These are phyloP conservation scores for Callinectes sapidus DNA, from an alignment of 2,888 invertebrate genomes.

Conservation along the genomic window DNA sequence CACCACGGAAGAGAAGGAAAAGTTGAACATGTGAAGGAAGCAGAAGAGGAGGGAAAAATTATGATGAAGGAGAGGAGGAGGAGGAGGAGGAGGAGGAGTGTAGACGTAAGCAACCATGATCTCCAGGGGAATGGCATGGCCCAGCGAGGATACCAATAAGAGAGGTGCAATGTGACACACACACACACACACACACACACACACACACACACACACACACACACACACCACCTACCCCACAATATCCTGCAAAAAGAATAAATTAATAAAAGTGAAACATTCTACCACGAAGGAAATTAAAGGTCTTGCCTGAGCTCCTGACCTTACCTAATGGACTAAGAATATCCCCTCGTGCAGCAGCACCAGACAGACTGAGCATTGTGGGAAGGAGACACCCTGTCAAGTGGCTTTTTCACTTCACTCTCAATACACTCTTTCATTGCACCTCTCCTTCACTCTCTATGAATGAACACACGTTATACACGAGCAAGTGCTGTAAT, in stretches of 20 bases:
- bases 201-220: slow-evolving; percentile 25
- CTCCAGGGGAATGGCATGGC: slow-evolving; percentile 5
- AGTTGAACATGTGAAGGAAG: background rate
- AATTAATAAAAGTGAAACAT: too few species aligned
- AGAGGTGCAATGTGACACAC: background rate
- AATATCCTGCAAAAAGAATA: background rate
- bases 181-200: slow-evolving; percentile 16
- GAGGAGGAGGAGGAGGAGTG: background rate
- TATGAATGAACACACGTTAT: background rate
- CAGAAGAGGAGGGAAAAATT: background rate
- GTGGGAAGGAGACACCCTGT: background rate
- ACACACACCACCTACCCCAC: background rate
- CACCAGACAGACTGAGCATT: background rate
- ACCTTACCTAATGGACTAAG: background rate
- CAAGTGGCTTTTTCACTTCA: background rate
- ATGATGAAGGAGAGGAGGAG: background rate
- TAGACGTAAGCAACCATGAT: background rate
- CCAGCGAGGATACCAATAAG: background rate
- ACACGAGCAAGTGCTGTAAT: background rate
- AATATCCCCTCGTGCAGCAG: background rate
- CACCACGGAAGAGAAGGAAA: background rate
- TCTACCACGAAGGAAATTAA: too few species aligned
- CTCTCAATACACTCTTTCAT: background rate
- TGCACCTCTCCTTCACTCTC: background rate
- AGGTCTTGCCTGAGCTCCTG: too few species aligned